Base-by-base conservation (phyloP, 2,113 vertebrate species). In the Acrocephalus kingi region DNA sequence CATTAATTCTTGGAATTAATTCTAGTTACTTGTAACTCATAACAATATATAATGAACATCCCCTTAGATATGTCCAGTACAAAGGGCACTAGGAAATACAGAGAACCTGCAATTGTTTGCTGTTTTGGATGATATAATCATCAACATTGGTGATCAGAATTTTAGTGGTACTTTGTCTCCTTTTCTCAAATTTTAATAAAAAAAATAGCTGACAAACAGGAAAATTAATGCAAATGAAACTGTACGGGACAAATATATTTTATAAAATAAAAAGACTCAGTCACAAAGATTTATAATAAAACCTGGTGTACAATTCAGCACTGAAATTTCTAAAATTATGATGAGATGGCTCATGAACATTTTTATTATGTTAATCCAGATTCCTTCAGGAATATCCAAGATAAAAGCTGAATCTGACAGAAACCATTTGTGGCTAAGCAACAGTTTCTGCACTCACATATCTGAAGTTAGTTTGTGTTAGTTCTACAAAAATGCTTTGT, bases 321-420 rank as follows among this genome's bases (percentile, higher is more conserved):
- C 64, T 84, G 72, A 94, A 91, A 95, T 95, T 96, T 96, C 88
- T 94, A 93, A 97, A 96, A 97, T 97, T 93, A 94, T 97, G 87
- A 97, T 80, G 94, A 97, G 81, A 91, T 92, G 76, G 85, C 93
- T 97, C 92, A 46, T 64, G 74, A 97, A 84, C 88, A 93, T 84
- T 90, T 91, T 97, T 76, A 96, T 98, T 97, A 97, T 96, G 91
- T 88, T 97, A 97, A 98, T 98, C 90, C 85, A 94, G 89, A 95
- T 95, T 97, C 95, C 95, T 97, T 97, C 91, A 94, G 94, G 78
- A 98, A 86, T 84, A 94, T 92, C 84, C 86, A 88, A 91, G 94
- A 97, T 96, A 96, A 98, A 97, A 97, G 80, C 69, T 76, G 79
- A 79, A 87, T 89, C 89, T 95, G 93, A 96, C 94, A 97, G 89